Evolutionary conservation across 2,113 vertebrate genomes (phyloP).

Genomic region (Genyomyrus donnyi): DNA sequence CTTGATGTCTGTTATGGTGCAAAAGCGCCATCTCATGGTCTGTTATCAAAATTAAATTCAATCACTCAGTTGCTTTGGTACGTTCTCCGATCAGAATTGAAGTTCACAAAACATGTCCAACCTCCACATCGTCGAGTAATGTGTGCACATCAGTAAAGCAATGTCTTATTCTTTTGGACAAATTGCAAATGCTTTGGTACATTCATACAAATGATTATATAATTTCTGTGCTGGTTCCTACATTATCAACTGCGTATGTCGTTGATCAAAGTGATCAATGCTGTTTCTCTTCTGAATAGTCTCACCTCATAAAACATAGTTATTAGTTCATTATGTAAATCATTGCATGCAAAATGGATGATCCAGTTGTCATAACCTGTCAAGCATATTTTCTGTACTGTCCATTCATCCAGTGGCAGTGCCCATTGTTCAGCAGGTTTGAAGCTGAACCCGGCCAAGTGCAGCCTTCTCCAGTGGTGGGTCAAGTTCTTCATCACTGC

Average conservation of each 20-base stretch:
- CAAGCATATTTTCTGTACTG: not conserved
- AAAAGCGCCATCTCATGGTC: not conserved
- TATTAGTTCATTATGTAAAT: not conserved
- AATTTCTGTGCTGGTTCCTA: not conserved
- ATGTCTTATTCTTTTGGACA: not conserved
- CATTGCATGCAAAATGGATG: not conserved
- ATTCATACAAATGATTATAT: not conserved
- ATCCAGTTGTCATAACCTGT: not conserved
- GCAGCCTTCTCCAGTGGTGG: too few relatives aligned
- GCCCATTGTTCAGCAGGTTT: too few relatives aligned
- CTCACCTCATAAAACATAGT: not conserved
- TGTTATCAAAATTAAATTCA: not conserved
- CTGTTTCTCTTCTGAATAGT: not conserved
- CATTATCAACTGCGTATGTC: not conserved
- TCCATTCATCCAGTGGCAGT: too few relatives aligned
- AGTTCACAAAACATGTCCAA: not conserved
- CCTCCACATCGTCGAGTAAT: too few relatives aligned
- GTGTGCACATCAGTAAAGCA: not conserved
- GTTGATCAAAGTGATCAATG: not conserved
- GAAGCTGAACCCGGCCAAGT: too few relatives aligned
- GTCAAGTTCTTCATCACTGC: too few relatives aligned
- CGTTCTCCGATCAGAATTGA: not conserved
- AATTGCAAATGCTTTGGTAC: not conserved
- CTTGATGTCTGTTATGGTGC: not conserved
- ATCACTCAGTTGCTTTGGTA: not conserved